Evolutionary conservation across 2,797 vertebrate genomes (phyloP).

Genomic region (Microcaecilia unicolor): DNA sequence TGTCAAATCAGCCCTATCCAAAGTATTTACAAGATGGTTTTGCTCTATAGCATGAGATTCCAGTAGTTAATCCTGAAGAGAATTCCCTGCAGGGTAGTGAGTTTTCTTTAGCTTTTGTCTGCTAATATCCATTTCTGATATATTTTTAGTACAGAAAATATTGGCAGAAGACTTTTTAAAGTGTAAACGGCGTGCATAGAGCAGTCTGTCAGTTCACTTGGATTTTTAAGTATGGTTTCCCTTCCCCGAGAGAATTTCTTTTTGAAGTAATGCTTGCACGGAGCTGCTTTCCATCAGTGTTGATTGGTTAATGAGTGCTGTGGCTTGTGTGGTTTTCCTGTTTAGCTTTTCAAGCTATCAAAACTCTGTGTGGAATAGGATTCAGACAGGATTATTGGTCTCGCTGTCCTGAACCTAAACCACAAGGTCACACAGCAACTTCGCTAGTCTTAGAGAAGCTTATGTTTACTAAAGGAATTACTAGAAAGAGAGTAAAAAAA

Average conservation of each 20-base stretch:
- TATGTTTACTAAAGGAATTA: constrained; percentile 2
- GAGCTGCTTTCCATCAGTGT: constrained; percentile 24
- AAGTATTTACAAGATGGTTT: no score
- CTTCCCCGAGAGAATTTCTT: not conserved
- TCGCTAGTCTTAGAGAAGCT: constrained; percentile 3
- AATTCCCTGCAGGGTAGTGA: constrained; percentile 15
- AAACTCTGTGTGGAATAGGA: constrained; percentile 16
- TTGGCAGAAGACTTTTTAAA: constrained; percentile 14
- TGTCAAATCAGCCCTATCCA: no score
- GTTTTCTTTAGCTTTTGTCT: no score
- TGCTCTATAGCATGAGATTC: no score
- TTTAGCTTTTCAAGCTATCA: constrained; percentile 26
- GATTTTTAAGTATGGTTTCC: constrained; percentile 11
- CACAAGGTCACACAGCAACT: constrained; percentile 7
- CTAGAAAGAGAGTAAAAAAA: not conserved
- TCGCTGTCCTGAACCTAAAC: constrained; percentile 2
- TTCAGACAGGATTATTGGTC: constrained; percentile 21
- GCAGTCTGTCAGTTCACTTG: constrained; percentile 4
- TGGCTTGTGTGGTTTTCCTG: constrained; percentile 31
- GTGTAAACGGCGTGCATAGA: constrained; percentile 22
- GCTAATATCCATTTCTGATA: no score
- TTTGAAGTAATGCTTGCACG: constrained; percentile 3
- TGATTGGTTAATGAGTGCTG: constrained; percentile 32
- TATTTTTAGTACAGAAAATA: constrained; percentile 21
- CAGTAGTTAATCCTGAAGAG: constrained; percentile 22